These are phyloP conservation scores for Dolichotis patagonum DNA, from an alignment of 2,113 vertebrate genomes.

Conservation along the genomic window DNA sequence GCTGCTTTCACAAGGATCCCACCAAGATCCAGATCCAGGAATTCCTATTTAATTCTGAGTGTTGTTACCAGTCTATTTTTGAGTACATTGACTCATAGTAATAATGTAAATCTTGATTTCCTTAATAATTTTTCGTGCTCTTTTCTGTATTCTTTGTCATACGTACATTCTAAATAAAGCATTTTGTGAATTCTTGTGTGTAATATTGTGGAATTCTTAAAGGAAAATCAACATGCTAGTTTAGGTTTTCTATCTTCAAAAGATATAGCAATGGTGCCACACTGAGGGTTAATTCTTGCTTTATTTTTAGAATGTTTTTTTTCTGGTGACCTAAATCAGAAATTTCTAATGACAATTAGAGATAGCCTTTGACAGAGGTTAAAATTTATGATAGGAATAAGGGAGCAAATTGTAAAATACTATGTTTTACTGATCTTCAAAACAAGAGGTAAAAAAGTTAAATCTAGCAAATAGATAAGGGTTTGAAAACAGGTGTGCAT, in stretches of 20 bases:
- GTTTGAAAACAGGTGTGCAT: neutral
- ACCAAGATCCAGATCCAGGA: neutral
- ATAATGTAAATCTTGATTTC: neutral
- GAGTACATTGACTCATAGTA: neutral
- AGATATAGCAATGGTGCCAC: neutral
- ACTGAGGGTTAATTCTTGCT: neutral
- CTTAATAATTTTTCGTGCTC: neutral
- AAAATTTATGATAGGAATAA: neutral
- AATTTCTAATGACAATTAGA: neutral
- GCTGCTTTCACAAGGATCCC: neutral
- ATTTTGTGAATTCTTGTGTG: neutral
- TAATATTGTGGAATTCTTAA: neutral
- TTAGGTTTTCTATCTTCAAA: neutral
- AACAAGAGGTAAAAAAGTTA: constrained; percentile 30
- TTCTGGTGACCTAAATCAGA: neutral
- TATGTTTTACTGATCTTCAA: neutral
- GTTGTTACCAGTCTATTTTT: neutral
- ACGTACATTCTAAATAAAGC: neutral
- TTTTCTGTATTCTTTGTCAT: neutral
- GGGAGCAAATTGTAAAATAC: neutral
- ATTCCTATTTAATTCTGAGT: neutral
- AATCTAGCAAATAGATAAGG: neutral
- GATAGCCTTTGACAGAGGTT: neutral
- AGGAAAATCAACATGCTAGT: neutral
- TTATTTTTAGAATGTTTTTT: neutral